phyloP scores from a whole-genome alignment of 2,113 vertebrate species.

The Sterna hirundo region DNA sequence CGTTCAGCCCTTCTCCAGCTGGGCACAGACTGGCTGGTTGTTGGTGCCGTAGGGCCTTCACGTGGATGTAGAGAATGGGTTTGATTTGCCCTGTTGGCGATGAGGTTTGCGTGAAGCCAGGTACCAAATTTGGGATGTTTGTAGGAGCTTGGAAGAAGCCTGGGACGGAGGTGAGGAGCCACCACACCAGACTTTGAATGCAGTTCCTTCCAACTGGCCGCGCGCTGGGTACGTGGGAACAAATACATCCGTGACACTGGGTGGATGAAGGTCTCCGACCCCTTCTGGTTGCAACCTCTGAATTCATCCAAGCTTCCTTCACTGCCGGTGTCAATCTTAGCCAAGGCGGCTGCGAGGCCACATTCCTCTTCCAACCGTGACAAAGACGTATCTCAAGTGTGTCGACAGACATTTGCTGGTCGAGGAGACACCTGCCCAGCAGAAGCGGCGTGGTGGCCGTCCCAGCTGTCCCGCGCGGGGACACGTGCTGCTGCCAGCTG shows the following conservation, averaged over 20 bases:
- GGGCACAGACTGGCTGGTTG: neutral
- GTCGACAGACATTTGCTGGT: neutral
- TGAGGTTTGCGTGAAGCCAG: neutral
- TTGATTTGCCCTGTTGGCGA: neutral
- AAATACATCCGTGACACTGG: neutral
- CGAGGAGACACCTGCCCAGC: neutral
- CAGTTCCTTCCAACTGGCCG: accelerated
- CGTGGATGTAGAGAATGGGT: neutral
- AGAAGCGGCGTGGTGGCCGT: neutral
- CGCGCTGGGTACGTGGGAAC: neutral
- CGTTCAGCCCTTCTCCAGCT: neutral
- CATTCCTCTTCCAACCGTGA: neutral
- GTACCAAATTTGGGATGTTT: neutral
- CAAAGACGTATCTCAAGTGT: neutral
- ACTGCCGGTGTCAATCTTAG: neutral
- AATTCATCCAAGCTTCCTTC: neutral
- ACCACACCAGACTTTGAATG: accelerated
- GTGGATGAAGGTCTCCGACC: neutral
- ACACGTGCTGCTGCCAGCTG: neutral
- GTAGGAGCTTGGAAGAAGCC: neutral
- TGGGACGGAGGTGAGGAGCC: neutral
- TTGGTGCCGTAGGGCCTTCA: neutral
- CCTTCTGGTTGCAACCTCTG: neutral
- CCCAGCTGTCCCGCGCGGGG: neutral
- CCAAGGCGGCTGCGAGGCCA: neutral